Conservation (phyloP, 1,140 invertebrate species). For the Ostrea denselamellosa region DNA sequence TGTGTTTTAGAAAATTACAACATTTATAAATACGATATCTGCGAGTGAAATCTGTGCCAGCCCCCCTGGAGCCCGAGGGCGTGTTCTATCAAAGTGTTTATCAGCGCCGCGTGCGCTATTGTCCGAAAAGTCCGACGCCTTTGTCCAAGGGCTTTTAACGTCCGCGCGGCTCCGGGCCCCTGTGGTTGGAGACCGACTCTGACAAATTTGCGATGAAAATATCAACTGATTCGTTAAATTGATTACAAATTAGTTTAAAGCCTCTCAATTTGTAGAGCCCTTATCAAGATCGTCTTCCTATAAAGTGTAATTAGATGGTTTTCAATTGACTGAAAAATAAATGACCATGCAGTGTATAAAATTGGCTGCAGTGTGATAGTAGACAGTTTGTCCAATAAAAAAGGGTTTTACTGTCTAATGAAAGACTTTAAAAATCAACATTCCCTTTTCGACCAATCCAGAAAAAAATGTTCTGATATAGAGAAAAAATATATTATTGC, state of each 20-base stretch:
- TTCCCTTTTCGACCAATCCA: background rate
- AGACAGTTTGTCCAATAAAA: constrained; percentile 5
- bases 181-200: constrained; percentile 41
- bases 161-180: constrained; percentile 36
- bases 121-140: constrained; percentile 20
- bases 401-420: background rate
- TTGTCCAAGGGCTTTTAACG: constrained; percentile 43
- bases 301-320: constrained; percentile 29
- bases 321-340: constrained; percentile 14
- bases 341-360: constrained; percentile 13
- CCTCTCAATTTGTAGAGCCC: constrained; percentile 44
- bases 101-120: constrained; percentile 40
- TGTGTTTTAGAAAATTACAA: constrained; percentile 52
- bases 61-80: constrained; percentile 34
- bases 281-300: constrained; percentile 47
- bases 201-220: constrained; percentile 51
- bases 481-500: background rate
- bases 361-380: constrained; percentile 6
- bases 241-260: constrained; percentile 55
- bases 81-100: constrained; percentile 44
- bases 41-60: constrained; percentile 44
- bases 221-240: constrained; percentile 53
- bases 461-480: background rate
- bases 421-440: background rate
- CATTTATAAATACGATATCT: constrained; percentile 54